These are phyloP conservation scores for Brienomyrus brachyistius DNA, from an alignment of 2,113 vertebrate species.

Conservation along the genomic window DNA sequence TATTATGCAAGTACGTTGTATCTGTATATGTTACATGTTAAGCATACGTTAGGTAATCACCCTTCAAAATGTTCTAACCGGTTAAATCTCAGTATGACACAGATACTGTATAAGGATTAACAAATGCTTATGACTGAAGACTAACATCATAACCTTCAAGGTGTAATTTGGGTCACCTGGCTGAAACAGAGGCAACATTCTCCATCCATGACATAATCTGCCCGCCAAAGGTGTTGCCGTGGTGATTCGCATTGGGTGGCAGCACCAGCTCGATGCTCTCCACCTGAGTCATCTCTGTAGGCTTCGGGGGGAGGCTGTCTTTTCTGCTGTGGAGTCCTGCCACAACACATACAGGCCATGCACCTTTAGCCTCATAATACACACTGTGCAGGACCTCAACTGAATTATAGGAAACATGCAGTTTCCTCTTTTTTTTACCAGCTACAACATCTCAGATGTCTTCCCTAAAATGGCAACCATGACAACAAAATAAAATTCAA, in stretches of 20 bases:
- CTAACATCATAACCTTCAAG: background rate
- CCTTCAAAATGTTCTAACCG: background rate
- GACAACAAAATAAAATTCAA: background rate
- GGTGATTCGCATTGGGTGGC: conserved; percentile 70
- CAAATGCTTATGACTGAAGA: background rate
- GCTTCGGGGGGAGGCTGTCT: conserved; percentile 37
- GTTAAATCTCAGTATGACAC: background rate
- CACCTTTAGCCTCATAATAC: background rate
- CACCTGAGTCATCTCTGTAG: conserved; percentile 50
- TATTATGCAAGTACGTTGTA: background rate
- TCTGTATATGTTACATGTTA: background rate
- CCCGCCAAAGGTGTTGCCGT: conserved; percentile 69
- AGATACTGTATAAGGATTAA: background rate
- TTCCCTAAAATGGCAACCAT: background rate
- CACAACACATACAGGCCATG: background rate
- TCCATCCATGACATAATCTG: conserved; percentile 81
- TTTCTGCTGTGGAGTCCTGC: conserved; percentile 23
- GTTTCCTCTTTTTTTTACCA: background rate
- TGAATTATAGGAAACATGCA: background rate
- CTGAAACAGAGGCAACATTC: conserved; percentile 64
- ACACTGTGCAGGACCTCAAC: background rate
- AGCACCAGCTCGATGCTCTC: conserved; percentile 71
- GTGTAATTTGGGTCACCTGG: conserved; percentile 50
- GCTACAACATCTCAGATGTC: background rate
- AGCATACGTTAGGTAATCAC: background rate